Percentiles rank a stretch among this genome's conserved stretches.
phyloP scores from a whole-genome alignment of 2,113 vertebrate species.

The Perognathus longimembris region DNA sequence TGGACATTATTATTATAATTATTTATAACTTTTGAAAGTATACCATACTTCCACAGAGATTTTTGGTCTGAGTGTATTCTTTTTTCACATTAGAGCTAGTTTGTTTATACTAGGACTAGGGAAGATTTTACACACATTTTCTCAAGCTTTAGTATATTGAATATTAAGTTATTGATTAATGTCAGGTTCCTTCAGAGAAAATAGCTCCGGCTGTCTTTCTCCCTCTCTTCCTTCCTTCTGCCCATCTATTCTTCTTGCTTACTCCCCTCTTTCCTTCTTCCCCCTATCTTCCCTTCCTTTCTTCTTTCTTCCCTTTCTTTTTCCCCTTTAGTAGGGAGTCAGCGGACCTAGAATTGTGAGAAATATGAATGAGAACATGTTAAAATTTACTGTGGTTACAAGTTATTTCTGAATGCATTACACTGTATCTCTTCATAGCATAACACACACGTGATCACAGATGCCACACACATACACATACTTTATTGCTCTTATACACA shows the following conservation, averaged over 20 bases:
- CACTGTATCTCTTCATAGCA: no score
- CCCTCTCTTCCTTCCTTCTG: accelerated
- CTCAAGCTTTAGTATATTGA: not conserved
- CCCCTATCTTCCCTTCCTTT: accelerated
- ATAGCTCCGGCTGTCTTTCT: not conserved
- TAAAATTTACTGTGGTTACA: not conserved
- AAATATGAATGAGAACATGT: not conserved
- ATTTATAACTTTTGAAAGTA: not conserved
- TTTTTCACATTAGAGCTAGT: not conserved
- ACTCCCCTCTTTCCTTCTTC: not conserved
- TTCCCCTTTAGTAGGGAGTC: not conserved
- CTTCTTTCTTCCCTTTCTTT: no score
- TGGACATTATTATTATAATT: not conserved
- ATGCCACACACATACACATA: no score
- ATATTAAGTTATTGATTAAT: not conserved
- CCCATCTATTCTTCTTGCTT: not conserved
- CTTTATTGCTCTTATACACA: not conserved
- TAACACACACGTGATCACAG: no score
- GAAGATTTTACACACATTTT: not conserved
- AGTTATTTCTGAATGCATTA: not conserved
- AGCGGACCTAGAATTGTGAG: not conserved
- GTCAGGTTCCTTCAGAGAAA: not conserved
- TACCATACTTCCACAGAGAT: not conserved
- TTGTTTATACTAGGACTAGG: not conserved
- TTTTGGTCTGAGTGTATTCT: not conserved